Conservation (phyloP, 2,888 invertebrate species). For the Resseliella maxima region DNA sequence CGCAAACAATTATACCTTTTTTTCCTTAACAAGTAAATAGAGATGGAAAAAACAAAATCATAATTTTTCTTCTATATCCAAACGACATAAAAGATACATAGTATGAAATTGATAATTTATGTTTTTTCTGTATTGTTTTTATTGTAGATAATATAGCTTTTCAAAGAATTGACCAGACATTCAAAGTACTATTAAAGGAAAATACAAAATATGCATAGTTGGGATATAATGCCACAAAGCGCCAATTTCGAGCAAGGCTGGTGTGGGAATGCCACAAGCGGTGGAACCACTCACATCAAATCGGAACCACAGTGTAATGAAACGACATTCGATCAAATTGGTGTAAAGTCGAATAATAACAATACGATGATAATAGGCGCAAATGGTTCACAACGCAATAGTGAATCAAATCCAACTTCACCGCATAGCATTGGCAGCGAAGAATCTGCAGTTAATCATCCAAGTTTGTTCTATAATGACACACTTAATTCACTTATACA, state of each 20-base stretch:
- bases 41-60: no score
- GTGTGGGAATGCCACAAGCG: conserved; percentile 46
- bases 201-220: conserved; percentile 54
- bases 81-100: no score
- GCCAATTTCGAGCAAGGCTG: not conserved
- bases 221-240: conserved; percentile 56
- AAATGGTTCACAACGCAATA: not conserved
- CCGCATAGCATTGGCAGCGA: conserved; percentile 69
- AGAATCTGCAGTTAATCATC: conserved; percentile 61
- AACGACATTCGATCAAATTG: not conserved
- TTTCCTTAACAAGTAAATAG: no score
- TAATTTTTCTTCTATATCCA: no score
- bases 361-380: conserved; percentile 6
- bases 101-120: no score
- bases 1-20: no score
- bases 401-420: conserved; percentile 69
- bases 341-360: not conserved
- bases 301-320: conserved; percentile 14
- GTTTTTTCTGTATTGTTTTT: not conserved
- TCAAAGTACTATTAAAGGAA: no score
- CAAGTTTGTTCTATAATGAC: conserved; percentile 25
- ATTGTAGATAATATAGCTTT: not conserved
- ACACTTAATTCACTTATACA: not conserved
- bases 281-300: conserved; percentile 58
- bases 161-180: not conserved